Evolutionary conservation across 2,888 invertebrate species (phyloP).

Genomic region (Arge pagana): DNA sequence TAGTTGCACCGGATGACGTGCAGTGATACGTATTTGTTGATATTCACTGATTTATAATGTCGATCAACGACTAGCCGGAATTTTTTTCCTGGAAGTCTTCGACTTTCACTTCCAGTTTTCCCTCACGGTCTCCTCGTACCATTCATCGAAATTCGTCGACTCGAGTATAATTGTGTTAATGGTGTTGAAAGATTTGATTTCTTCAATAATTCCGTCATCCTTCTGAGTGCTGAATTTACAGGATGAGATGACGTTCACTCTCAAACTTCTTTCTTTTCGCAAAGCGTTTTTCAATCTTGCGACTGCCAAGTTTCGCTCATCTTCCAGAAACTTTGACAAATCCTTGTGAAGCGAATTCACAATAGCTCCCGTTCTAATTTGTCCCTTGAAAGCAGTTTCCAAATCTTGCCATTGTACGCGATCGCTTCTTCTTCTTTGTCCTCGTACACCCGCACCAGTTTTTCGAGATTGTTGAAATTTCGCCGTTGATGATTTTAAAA

Average conservation of each 20-base stretch:
- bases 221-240: conserved; percentile 14
- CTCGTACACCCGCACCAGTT: neutral
- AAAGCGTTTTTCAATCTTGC: conserved; percentile 1
- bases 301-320: conserved; percentile 6
- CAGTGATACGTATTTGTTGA: too few species aligned
- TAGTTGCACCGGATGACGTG: too few species aligned
- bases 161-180: conserved; percentile 29
- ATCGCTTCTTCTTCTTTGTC: conserved; percentile 5
- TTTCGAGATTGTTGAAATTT: neutral
- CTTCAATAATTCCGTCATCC: conserved; percentile 11
- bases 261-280: neutral
- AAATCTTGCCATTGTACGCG: conserved; percentile 5
- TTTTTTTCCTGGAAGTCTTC: conserved; percentile 35
- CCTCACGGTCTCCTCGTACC: conserved; percentile 27
- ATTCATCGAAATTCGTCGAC: conserved; percentile 29
- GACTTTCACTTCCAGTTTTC: conserved; percentile 28
- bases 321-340: conserved; percentile 1
- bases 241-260: conserved; percentile 11
- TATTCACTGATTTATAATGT: too few species aligned
- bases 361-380: conserved; percentile 13
- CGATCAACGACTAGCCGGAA: conserved; percentile 32
- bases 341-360: conserved; percentile 13
- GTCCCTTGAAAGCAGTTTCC: conserved; percentile 8
- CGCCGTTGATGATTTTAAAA: neutral
- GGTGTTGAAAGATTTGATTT: conserved; percentile 34